phyloP scores from a whole-genome alignment of 37 sponge, comb jelly and placozoan genomes.

The Crambe crambe region DNA sequence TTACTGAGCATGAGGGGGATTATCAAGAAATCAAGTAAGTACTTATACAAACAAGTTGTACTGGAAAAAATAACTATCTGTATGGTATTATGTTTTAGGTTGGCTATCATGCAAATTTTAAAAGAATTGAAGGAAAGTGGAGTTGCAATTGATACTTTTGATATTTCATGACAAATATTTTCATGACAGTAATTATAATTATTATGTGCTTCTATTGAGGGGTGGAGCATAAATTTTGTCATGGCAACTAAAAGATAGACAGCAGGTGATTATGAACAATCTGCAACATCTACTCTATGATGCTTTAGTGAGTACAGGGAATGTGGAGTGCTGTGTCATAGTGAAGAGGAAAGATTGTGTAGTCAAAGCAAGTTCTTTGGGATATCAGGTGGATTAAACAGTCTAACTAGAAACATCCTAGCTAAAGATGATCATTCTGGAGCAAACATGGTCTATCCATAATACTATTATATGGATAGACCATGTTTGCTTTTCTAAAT shows the following conservation, averaged over 20 bases:
- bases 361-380: background rate
- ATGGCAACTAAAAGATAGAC: too few relatives aligned
- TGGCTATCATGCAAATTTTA: background rate
- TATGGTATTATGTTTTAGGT: background rate
- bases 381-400: background rate
- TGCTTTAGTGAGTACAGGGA: background rate
- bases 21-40: conserved; percentile 37
- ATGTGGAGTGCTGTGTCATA: background rate
- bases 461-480: too few relatives aligned
- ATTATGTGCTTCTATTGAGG: background rate
- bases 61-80: background rate
- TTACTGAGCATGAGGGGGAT: conserved; percentile 33
- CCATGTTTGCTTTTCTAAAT: too few relatives aligned
- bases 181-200: background rate
- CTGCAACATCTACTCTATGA: background rate
- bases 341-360: background rate
- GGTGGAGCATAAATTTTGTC: too few relatives aligned
- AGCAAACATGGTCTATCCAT: too few relatives aligned
- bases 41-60: background rate
- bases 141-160: background rate
- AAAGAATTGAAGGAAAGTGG: background rate
- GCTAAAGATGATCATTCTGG: too few relatives aligned
- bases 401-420: too few relatives aligned
- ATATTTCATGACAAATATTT: background rate
- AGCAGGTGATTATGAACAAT: background rate